Base-by-base conservation (phyloP, 2,888 invertebrate genomes). In the Folsomia candida region DNA sequence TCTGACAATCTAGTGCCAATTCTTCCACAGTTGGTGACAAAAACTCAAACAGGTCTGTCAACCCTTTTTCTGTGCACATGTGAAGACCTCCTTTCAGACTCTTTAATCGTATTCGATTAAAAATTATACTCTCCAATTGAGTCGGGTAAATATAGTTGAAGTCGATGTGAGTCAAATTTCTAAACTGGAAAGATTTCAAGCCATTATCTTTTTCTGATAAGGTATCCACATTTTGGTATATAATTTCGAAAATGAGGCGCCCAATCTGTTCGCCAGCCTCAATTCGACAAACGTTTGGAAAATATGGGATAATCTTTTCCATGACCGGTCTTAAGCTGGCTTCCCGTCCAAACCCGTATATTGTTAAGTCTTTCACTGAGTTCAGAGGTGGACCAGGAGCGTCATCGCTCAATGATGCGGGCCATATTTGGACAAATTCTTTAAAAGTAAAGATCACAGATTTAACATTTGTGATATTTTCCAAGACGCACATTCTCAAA, bases 191-290 rank as follows among this genome's bases (percentile, higher is more conserved):
- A 54, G n/a, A 4, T n/a, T 4, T 6, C 54, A 14, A 14, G 6
- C 6, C 20, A 54, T 4, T 14, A 20, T 54, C 54, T 4, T 14
- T 37, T 14, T 37, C 37, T 4, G 4, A 4, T 14, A 9, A 4
- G 14, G 4, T 37, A 37, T 37, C 14, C 37, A 37, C 4, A 37
- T 37, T 37, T 14, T 14, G 14, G 14, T 37, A 37, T 9, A 37
- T 14, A 9, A 14, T 37, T 54, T 54, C 54, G n/a, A 54, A 54
- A 54, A 54, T 54, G 6, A 54, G 6, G 4, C 54, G 54, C 18
- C 54, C 54, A 54, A 54, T n/a, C n/a, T 54, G 54, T 54, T 54
- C 54, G 6, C 54, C 54, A 14, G 54, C 54, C 22, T 54, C 54
- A 4, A 54, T 6, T 54, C 22, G 4, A n/a, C 4, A 18, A 54